phyloP scores from a whole-genome alignment of 1,140 invertebrate genomes.

The Sinella curviseta region DNA sequence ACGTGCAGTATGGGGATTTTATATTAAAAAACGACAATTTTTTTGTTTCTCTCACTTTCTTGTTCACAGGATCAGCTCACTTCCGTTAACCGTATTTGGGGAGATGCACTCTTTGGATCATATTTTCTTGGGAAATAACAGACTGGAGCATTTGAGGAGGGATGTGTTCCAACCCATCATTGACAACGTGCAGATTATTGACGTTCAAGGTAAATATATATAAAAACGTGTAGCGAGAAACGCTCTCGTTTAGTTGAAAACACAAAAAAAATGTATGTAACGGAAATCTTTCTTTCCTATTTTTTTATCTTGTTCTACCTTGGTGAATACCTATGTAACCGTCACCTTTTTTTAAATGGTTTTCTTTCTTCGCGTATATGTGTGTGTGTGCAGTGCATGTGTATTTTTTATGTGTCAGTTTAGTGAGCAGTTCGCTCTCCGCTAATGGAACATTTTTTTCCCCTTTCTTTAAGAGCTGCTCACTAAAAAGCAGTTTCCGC shows the following conservation, averaged over 20 bases:
- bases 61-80: slow-evolving; percentile 73
- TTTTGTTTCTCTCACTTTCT: slow-evolving; percentile 7
- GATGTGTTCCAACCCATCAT: slow-evolving; percentile 85
- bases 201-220: slow-evolving; percentile 74
- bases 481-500: too few species aligned
- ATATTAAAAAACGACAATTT: too few species aligned
- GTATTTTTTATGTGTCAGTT: background rate
- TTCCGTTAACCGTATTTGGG: slow-evolving; percentile 77
- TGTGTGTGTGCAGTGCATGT: too few species aligned
- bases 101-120: slow-evolving; percentile 85
- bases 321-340: too few species aligned
- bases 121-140: slow-evolving; percentile 83
- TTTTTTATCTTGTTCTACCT: too few species aligned
- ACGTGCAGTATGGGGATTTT: background rate
- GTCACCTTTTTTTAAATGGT: too few species aligned
- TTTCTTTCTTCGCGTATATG: too few species aligned
- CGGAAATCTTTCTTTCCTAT: too few species aligned
- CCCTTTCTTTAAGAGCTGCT: too few species aligned
- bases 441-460: background rate
- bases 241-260: background rate
- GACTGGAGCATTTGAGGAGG: slow-evolving; percentile 74
- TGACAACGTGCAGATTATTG: slow-evolving; percentile 78
- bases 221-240: too few species aligned
- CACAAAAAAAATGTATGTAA: too few species aligned
- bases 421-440: background rate